phyloP scores from a whole-genome alignment of 2,113 vertebrate species.

The Halcyon malimbica region DNA sequence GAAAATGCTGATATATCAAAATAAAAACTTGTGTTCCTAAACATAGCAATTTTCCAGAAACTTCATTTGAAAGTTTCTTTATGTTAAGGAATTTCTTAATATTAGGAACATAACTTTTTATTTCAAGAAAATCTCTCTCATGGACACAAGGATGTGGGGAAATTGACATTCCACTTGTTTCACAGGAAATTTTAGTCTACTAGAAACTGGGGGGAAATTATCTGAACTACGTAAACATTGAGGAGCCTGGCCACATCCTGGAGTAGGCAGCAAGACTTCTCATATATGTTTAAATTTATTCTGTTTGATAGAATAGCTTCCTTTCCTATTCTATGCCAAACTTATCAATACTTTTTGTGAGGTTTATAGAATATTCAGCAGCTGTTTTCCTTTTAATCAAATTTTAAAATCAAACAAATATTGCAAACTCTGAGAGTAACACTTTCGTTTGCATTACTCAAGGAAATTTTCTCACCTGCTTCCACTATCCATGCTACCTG shows the following conservation, averaged over 20 bases:
- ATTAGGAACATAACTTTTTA: not conserved
- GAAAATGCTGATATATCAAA: not conserved
- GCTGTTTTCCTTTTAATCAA: not conserved
- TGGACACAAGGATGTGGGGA: not conserved
- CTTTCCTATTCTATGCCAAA: not conserved
- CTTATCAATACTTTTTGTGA: not conserved
- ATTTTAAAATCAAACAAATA: not conserved
- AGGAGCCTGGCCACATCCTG: not conserved
- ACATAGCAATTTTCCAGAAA: not conserved
- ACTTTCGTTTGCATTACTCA: not conserved
- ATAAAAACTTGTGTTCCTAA: not conserved
- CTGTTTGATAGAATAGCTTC: not conserved
- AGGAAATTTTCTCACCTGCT: not conserved
- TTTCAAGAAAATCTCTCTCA: not conserved
- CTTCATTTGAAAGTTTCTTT: not conserved
- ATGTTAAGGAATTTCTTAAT: not conserved
- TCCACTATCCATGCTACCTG: not conserved
- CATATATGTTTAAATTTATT: not conserved
- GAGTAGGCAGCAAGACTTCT: not conserved
- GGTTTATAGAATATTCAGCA: not conserved
- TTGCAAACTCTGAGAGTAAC: not conserved
- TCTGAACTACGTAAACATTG: not conserved
- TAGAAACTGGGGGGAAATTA: not conserved
- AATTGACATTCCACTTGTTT: no score
- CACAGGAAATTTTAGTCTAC: no score